These are phyloP conservation scores for Todiramphus chloris DNA, from an alignment of 2,113 vertebrate species.

Conservation along the genomic window DNA sequence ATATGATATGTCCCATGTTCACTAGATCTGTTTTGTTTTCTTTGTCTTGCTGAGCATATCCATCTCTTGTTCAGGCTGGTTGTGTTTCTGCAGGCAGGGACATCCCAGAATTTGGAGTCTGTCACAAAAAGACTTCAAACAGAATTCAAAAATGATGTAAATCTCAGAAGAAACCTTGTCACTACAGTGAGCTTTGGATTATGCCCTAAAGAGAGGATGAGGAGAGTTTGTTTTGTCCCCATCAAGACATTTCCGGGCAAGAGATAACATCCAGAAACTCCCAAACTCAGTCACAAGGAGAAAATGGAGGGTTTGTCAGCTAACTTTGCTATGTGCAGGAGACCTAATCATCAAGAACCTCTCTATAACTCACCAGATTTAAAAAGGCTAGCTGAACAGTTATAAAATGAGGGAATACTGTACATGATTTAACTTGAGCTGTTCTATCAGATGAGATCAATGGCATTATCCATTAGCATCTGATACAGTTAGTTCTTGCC, in stretches of 20 bases:
- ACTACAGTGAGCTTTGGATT: background rate
- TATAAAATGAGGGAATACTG: background rate
- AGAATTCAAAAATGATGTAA: background rate
- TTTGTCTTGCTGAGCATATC: background rate
- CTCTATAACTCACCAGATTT: background rate
- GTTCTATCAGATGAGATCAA: background rate
- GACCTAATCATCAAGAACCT: background rate
- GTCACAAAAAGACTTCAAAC: background rate
- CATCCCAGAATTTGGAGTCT: background rate
- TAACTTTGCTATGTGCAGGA: background rate
- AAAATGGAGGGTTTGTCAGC: background rate
- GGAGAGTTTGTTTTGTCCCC: background rate
- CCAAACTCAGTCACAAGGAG: background rate
- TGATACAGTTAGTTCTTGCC: background rate
- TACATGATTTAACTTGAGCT: rapidly evolving
- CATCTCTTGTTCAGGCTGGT: background rate
- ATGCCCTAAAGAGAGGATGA: background rate
- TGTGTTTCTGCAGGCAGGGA: background rate
- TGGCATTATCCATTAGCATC: background rate
- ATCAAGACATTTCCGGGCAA: background rate
- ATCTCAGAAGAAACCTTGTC: background rate
- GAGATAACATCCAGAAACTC: background rate
- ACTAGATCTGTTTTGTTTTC: background rate
- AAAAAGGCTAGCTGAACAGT: background rate
- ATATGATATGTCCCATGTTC: background rate